Evolutionary conservation across 2,797 vertebrate species (phyloP).

Genomic region (Gallinago stenura): DNA sequence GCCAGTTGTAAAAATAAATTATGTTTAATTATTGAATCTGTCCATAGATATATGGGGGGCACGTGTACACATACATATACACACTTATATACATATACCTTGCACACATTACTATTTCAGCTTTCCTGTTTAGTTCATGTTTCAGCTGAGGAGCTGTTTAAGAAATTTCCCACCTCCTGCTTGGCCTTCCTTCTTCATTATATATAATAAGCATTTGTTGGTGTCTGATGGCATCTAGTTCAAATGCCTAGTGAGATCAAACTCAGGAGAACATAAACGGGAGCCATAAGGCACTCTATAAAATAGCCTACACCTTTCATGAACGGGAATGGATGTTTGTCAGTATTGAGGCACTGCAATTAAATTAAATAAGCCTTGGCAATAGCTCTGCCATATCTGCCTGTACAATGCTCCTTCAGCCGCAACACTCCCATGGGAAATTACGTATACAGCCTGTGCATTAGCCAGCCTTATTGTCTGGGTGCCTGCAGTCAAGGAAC

Average conservation of each 20-base stretch:
- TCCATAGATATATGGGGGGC: no score
- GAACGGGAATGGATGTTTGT: not conserved
- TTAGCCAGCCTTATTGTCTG: not conserved
- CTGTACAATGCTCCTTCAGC: not conserved
- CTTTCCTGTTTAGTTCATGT: not conserved
- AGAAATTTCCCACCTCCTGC: not conserved
- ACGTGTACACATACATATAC: no score
- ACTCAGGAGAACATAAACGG: not conserved
- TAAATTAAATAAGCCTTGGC: conserved; percentile 41
- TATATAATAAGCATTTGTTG: not conserved
- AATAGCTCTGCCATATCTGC: not conserved
- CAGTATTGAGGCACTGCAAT: not conserved
- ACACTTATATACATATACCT: not conserved
- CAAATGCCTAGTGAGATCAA: not conserved
- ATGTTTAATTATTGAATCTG: not conserved
- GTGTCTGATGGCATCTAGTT: not conserved
- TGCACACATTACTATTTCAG: not conserved
- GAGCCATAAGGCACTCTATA: not conserved
- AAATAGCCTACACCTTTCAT: conserved; percentile 10
- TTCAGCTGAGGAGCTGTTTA: not conserved
- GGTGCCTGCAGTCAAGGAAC: not conserved
- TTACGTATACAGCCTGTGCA: not conserved
- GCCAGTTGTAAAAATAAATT: not conserved
- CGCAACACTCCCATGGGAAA: conserved; percentile 29
- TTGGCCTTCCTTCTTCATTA: not conserved